Conservation (phyloP, 2,888 invertebrate species). For the Ypsolopha scabrella region DNA sequence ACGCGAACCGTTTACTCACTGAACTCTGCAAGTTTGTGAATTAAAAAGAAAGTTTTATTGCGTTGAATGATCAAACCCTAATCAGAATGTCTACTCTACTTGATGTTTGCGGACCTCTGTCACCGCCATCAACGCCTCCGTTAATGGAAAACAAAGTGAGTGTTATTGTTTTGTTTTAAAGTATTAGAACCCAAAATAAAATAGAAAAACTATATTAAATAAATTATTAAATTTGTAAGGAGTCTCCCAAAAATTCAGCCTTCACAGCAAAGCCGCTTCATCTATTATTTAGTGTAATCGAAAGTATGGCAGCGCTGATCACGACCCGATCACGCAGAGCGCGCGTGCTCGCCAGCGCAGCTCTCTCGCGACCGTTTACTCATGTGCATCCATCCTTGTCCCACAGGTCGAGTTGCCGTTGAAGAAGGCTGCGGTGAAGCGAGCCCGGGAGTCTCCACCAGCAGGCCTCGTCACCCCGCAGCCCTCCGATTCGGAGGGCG, state of each 20-base stretch:
- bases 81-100: slow-evolving; percentile 54
- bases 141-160: slow-evolving; percentile 70
- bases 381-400: slow-evolving; percentile 52
- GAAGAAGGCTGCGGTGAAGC: slow-evolving; percentile 51
- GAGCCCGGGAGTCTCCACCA: slow-evolving; percentile 38
- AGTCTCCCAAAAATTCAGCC: slow-evolving; percentile 14
- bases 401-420: slow-evolving; percentile 54
- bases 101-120: slow-evolving; percentile 69
- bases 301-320: slow-evolving; percentile 40
- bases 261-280: background rate
- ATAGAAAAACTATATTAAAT: slow-evolving; percentile 6
- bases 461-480: slow-evolving; percentile 79
- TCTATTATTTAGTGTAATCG: slow-evolving; percentile 38
- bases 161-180: slow-evolving; percentile 21
- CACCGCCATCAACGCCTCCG: slow-evolving; percentile 81
- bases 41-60: slow-evolving; percentile 54
- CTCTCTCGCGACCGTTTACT: slow-evolving; percentile 51
- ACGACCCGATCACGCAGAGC: slow-evolving; percentile 48
- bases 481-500: slow-evolving; percentile 87
- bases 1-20: slow-evolving; percentile 22
- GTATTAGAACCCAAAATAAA: background rate
- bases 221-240: slow-evolving; percentile 9
- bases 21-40: slow-evolving; percentile 42
- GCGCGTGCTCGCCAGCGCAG: slow-evolving; percentile 32
- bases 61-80: slow-evolving; percentile 43